phyloP scores from a whole-genome alignment of 2,113 vertebrate species.

The Cavia porcellus region DNA sequence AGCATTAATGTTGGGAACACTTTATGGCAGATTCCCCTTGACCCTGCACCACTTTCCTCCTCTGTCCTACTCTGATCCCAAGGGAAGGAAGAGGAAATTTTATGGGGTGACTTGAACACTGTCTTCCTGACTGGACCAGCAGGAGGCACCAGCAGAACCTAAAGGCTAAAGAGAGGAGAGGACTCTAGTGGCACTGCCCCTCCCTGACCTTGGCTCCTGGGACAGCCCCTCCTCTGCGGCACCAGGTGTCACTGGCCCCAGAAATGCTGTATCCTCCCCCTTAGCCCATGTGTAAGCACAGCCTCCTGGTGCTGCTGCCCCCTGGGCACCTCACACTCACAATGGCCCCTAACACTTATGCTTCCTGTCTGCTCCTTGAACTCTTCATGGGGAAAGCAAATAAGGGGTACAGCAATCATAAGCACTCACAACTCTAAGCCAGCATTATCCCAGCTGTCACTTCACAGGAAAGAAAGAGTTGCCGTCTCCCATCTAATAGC shows the following conservation, averaged over 20 bases:
- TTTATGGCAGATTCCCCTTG: background rate
- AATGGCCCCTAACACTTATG: background rate
- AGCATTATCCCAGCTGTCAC: too few relatives aligned
- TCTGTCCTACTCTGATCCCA: background rate
- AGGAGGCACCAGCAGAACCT: background rate
- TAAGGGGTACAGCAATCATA: background rate
- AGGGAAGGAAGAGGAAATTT: background rate
- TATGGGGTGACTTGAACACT: background rate
- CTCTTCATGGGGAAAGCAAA: background rate
- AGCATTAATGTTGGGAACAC: background rate
- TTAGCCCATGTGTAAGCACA: background rate
- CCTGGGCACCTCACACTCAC: background rate
- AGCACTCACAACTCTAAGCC: background rate
- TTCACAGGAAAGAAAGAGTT: background rate
- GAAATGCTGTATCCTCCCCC: background rate
- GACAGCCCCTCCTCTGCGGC: background rate
- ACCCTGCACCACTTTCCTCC: background rate
- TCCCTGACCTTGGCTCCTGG: background rate
- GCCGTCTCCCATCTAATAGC: too few relatives aligned
- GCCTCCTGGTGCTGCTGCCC: background rate
- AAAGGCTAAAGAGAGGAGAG: background rate
- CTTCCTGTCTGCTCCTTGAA: background rate
- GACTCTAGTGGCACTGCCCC: background rate
- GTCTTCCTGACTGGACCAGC: background rate
- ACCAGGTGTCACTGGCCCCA: background rate